Base-by-base conservation (phyloP, 2,888 invertebrate species). In the Tenthredo amoena region DNA sequence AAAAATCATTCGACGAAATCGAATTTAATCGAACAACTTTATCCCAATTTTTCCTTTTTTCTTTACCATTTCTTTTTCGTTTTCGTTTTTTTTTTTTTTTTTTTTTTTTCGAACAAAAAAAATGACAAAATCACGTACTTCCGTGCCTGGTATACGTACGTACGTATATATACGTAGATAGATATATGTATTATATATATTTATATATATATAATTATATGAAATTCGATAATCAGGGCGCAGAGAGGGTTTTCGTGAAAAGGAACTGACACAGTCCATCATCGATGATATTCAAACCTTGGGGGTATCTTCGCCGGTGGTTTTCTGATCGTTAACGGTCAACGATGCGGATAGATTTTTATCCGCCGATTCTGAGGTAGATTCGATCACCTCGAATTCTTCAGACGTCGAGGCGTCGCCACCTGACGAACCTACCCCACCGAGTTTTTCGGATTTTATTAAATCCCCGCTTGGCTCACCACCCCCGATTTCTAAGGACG, bases 331-430 rank as follows among this genome's bases (percentile, higher is more conserved):
- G 21, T 12, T 50, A 12, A 0, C 50, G 82, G 86, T 88, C 50
- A 86, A 71, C 72, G 86, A 81, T 10, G 86, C 77, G 86, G 85
- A 34, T 71, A 62, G 76, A 15, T 55, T 50, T 55, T 82, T 72
- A 31, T 79, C 74, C 71, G 26, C 40, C 79, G 68, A 79, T 43
- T 58, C 83, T 58, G 84, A 85, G 34, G 88, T 71, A 6, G 89
- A 86, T 72, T 92, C 92, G 77, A 92, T 91, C 43, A 92, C 91
- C 85, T 92, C 92, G 83, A 91, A 92, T n/a, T 89, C 89, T 71
- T 91, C 92, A 18, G 91, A 88, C n/a, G 89, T 88, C 37, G 90
- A 91, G 7, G 86, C 88, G 74, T 90, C 89, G 65, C 88, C 89
- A 10, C 87, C 84, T 21, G 88, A 87, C 31, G 86, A 58, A 34